Conservation (phyloP, 2,888 invertebrate genomes). For the Magallana nippona region DNA sequence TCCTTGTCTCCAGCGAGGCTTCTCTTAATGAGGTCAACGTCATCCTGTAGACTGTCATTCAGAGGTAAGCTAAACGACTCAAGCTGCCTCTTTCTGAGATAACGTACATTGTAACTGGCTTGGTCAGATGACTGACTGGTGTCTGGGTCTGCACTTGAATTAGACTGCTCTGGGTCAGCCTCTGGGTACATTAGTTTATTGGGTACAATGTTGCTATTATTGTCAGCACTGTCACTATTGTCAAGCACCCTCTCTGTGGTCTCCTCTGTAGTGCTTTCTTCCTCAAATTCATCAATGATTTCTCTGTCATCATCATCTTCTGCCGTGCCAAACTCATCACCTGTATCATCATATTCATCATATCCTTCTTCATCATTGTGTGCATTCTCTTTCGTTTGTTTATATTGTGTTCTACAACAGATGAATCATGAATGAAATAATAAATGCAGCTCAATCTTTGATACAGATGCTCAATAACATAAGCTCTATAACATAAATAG, state of each 20-base stretch:
- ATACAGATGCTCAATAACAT: too few relatives aligned
- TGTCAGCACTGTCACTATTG: constrained; percentile 14
- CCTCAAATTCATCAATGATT: constrained; percentile 33
- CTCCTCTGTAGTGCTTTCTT: constrained; percentile 34
- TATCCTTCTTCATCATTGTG: constrained; percentile 45
- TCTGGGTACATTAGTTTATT: constrained; percentile 39
- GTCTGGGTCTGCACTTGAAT: constrained; percentile 17
- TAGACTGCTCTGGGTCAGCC: constrained; percentile 36
- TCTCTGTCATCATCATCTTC: constrained; percentile 31
- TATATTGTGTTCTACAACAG: constrained; percentile 34
- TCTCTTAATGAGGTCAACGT: constrained; percentile 33
- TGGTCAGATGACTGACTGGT: constrained; percentile 12
- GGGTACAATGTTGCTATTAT: not conserved
- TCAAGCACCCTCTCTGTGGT: constrained; percentile 1
- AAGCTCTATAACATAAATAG: not conserved
- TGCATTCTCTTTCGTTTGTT: constrained; percentile 36
- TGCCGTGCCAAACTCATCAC: constrained; percentile 35
- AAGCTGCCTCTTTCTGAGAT: not conserved
- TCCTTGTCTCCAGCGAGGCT: constrained; percentile 42
- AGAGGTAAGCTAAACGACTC: not conserved
- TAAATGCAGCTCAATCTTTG: not conserved
- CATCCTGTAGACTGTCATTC: constrained; percentile 32
- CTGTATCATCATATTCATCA: constrained; percentile 45
- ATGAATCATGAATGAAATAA: constrained; percentile 37
- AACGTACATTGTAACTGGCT: constrained; percentile 21